Percentiles rank a stretch among this genome's conserved stretches.
These are phyloP conservation scores for Boleophthalmus pectinirostris DNA, from an alignment of 2,113 vertebrate genomes.

Conservation along the genomic window DNA sequence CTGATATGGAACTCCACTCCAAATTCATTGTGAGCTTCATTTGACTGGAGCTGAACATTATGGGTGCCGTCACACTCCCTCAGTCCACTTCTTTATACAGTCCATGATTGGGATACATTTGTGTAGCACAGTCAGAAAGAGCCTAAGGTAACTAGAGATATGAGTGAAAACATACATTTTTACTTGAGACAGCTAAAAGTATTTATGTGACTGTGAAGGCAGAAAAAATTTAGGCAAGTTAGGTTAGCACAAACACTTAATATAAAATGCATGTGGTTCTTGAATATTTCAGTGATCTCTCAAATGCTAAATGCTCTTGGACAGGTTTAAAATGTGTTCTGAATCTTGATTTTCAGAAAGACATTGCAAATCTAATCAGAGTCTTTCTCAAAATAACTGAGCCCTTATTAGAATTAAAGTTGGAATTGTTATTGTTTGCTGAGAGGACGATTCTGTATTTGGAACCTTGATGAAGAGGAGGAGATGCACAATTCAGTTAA, in stretches of 20 bases:
- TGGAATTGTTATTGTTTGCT: no score
- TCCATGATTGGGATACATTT: not conserved
- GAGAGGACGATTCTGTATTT: no score
- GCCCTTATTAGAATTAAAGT: not conserved
- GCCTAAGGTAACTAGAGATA: not conserved
- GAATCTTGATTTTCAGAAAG: not conserved
- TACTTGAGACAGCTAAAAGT: not conserved
- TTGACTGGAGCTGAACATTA: no score
- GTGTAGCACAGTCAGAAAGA: not conserved
- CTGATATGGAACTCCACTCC: no score
- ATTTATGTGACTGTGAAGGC: not conserved
- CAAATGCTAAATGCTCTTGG: not conserved
- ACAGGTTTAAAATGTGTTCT: not conserved
- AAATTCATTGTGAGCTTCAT: no score
- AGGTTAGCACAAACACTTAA: not conserved
- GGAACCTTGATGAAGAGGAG: no score
- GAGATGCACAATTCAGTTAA: no score
- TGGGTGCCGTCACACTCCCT: no score
- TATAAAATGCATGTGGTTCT: not conserved
- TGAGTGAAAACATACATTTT: not conserved
- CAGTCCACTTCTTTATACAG: no score
- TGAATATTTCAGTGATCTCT: slow-evolving; percentile 1
- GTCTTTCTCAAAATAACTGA: not conserved
- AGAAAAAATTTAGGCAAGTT: not conserved
- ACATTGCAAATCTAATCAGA: not conserved